phyloP scores from a whole-genome alignment of 2,113 vertebrate species.

The Sylvia atricapilla region DNA sequence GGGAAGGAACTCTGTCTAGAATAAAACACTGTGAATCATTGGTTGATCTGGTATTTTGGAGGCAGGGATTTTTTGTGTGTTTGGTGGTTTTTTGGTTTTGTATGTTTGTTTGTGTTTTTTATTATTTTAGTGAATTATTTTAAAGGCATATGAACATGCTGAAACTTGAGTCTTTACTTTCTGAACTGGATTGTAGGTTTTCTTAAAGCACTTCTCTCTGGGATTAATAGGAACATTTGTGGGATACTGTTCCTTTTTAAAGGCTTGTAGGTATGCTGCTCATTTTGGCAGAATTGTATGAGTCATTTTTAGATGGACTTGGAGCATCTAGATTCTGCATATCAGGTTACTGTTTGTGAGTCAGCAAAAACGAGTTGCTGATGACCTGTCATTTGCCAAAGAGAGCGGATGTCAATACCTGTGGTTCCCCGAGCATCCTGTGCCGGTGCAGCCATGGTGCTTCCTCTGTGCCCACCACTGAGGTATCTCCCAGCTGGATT shows the following conservation, averaged over 20 bases:
- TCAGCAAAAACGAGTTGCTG: constrained; percentile 47
- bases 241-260: background rate
- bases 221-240: background rate
- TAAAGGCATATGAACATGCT: background rate
- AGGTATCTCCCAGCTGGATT: background rate
- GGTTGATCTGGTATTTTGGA: background rate
- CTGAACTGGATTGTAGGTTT: background rate
- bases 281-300: background rate
- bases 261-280: background rate
- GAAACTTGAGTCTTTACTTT: background rate
- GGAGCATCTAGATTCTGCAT: constrained; percentile 11
- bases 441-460: background rate
- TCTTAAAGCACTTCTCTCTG: background rate
- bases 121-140: background rate
- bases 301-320: constrained; percentile 23
- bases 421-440: background rate
- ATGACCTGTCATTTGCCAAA: constrained; percentile 19
- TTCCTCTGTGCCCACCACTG: background rate
- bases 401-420: background rate
- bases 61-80: background rate
- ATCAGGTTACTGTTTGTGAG: constrained; percentile 53
- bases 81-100: background rate
- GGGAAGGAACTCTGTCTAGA: background rate
- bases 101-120: background rate
- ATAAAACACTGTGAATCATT: background rate